A percentile compares a stretch with the other conserved stretches of the same genome.
Conservation (phyloP, 2,113 vertebrate species). For the Grammomys surdaster region DNA sequence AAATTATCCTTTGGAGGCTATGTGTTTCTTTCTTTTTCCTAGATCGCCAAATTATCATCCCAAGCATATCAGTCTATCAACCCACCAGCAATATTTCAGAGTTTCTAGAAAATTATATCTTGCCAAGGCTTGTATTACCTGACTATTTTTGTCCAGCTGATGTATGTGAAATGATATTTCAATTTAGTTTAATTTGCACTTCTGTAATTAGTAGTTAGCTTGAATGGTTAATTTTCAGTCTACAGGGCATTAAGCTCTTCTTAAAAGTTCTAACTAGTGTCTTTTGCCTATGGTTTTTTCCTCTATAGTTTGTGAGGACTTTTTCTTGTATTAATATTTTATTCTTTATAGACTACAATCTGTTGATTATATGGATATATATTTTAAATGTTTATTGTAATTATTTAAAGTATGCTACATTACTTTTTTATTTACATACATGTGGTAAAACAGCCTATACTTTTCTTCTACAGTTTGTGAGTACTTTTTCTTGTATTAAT, state of each 20-base stretch:
- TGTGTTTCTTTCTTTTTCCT: constrained; percentile 21
- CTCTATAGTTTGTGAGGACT: not conserved
- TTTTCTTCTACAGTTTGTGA: too few species aligned
- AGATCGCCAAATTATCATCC: not conserved
- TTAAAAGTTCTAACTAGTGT: not conserved
- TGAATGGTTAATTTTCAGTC: constrained; percentile 22
- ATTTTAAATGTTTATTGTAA: not conserved
- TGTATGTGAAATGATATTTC: constrained; percentile 19
- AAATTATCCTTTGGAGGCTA: not conserved
- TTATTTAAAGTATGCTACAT: not conserved
- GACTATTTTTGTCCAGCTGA: constrained; percentile 27
- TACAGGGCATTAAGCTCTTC: not conserved
- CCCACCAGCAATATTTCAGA: not conserved
- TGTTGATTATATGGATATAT: not conserved
- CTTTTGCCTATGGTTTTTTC: not conserved
- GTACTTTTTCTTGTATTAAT: not conserved
- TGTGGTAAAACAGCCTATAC: not conserved
- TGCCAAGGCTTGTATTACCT: not conserved
- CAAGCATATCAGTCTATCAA: not conserved
- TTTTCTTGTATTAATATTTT: not conserved
- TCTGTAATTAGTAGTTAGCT: not conserved
- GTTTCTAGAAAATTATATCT: not conserved
- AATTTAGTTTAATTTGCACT: constrained; percentile 54
- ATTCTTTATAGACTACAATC: not conserved
- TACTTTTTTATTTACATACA: not conserved